Percentiles rank a stretch among this genome's conserved stretches.
These are phyloP conservation scores for Abramis brama DNA, from an alignment of 2,113 vertebrate species.

Conservation along the genomic window DNA sequence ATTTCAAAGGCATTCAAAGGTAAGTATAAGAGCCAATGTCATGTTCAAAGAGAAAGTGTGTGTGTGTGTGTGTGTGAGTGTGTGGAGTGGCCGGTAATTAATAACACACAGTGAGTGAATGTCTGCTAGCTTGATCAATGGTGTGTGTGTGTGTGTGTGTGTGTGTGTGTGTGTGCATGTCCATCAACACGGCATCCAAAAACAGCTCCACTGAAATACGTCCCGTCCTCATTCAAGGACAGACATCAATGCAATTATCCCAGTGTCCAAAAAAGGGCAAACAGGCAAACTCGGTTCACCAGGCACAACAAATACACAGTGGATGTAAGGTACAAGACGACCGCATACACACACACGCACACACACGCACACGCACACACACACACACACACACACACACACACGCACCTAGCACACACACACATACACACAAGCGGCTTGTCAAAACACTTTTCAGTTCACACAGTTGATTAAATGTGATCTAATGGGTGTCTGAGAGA, in stretches of 20 bases:
- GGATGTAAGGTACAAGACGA: neutral
- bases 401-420: neutral
- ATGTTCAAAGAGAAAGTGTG: slow-evolving; percentile 6
- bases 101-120: slow-evolving; percentile 4
- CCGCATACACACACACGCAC: neutral
- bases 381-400: neutral
- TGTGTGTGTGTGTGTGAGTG: neutral
- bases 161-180: no score
- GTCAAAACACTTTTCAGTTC: slow-evolving; percentile 13
- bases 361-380: no score
- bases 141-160: neutral
- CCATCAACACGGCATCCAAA: neutral
- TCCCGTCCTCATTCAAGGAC: neutral
- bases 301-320: neutral
- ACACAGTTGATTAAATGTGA: slow-evolving; percentile 24
- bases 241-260: slow-evolving; percentile 13
- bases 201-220: neutral
- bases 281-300: neutral
- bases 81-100: neutral
- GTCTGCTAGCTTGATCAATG: neutral
- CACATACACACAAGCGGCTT: neutral
- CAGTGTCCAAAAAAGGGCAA: neutral
- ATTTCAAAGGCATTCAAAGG: slow-evolving; percentile 9
- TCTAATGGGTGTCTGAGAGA: slow-evolving; percentile 16
- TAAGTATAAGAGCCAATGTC: neutral